These are phyloP conservation scores for Hypomecis atomaria DNA, from an alignment of 2,888 invertebrate genomes.

Conservation along the genomic window DNA sequence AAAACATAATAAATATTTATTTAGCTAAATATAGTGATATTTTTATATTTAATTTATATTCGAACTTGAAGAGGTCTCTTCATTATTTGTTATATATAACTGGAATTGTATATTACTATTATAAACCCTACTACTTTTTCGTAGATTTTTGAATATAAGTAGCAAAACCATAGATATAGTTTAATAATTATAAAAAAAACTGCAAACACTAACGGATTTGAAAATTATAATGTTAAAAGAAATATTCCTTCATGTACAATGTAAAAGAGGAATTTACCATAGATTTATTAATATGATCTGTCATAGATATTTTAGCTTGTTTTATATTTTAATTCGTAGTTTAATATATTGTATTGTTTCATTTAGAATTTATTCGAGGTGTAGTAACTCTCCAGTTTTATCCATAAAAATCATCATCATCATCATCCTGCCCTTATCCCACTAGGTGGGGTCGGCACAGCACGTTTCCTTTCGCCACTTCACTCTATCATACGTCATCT, in stretches of 20 bases:
- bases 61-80: conserved; percentile 44
- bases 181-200: conserved; percentile 59
- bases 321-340: conserved; percentile 14
- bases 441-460: too few species aligned
- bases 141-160: conserved; percentile 60
- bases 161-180: conserved; percentile 59
- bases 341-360: not conserved
- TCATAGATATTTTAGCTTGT: conserved; percentile 24
- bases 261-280: conserved; percentile 41
- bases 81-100: conserved; percentile 53
- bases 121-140: conserved; percentile 48
- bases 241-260: conserved; percentile 41
- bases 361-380: not conserved
- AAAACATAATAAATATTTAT: conserved; percentile 28
- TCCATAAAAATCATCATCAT: too few species aligned
- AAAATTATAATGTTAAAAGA: conserved; percentile 50
- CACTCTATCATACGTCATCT: too few species aligned
- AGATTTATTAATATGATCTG: conserved; percentile 19
- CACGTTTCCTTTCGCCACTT: too few species aligned
- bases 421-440: too few species aligned
- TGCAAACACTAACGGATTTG: conserved; percentile 83
- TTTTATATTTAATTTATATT: conserved; percentile 28
- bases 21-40: not conserved
- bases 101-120: conserved; percentile 61
- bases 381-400: not conserved